phyloP scores from a whole-genome alignment of 1,140 invertebrate genomes.

The Brachionus manjavacas region DNA sequence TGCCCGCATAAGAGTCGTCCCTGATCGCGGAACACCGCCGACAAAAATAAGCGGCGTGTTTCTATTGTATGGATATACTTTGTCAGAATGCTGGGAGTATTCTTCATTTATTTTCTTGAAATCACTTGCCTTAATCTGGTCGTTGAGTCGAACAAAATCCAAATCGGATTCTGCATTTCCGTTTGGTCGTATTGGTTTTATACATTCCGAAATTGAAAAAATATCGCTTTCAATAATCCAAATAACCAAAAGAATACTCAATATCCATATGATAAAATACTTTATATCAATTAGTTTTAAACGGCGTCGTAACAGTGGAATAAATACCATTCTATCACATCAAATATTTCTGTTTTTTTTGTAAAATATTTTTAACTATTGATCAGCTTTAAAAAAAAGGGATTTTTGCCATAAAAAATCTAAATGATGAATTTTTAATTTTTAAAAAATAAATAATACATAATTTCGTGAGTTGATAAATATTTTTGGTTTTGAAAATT shows the following conservation, averaged over 20 bases:
- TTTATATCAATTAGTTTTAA: background rate
- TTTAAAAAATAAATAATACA: background rate
- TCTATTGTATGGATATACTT: conserved; percentile 36
- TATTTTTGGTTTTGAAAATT: too few relatives aligned
- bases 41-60: conserved; percentile 65
- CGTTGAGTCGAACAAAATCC: conserved; percentile 14
- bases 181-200: conserved; percentile 5
- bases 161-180: conserved; percentile 31
- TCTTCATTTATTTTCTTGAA: background rate
- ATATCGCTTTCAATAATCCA: conserved; percentile 21
- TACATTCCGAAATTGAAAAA: background rate
- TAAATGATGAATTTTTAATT: background rate
- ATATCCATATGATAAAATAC: conserved; percentile 13
- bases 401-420: background rate
- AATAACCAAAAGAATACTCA: background rate
- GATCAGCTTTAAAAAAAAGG: background rate
- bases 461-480: background rate
- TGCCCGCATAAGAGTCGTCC: conserved; percentile 91
- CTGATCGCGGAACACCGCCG: conserved; percentile 89
- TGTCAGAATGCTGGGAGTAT: background rate
- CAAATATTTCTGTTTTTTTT: background rate
- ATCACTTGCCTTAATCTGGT: background rate
- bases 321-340: background rate
- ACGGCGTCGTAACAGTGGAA: background rate
- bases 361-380: background rate